Percentiles rank a stretch among this genome's conserved stretches.
Conservation (phyloP, 92 coral and sea anemone genomes). For the Parazoanthus darwini region DNA sequence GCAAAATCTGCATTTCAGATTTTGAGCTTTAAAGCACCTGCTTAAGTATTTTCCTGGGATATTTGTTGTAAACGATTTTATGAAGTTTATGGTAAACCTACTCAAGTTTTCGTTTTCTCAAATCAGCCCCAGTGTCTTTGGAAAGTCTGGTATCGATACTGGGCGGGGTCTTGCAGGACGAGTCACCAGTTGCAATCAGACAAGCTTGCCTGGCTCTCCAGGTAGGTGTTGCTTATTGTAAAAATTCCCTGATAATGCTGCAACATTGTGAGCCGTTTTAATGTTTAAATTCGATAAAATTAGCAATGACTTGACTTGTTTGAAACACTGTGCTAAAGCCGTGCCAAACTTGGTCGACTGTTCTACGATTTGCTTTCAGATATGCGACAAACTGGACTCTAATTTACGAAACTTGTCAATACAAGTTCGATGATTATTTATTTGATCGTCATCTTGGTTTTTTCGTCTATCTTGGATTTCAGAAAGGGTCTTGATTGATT, state of each 20-base stretch:
- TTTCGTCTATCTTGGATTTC: neutral
- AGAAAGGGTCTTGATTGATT: neutral
- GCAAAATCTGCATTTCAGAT: too few species aligned
- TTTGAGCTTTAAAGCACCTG: too few species aligned
- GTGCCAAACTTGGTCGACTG: too few species aligned
- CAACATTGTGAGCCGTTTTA: too few species aligned
- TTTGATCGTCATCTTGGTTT: neutral
- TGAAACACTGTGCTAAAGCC: too few species aligned
- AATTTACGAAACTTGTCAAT: neutral
- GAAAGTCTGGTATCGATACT: slow-evolving; percentile 75
- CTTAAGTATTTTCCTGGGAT: too few species aligned
- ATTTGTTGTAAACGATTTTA: neutral
- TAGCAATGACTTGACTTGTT: too few species aligned
- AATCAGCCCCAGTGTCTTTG: slow-evolving; percentile 67
- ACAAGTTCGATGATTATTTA: too few species aligned
- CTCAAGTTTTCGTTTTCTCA: neutral
- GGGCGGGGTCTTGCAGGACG: slow-evolving; percentile 78
- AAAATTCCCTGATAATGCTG: too few species aligned
- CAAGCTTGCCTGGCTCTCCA: slow-evolving; percentile 83
- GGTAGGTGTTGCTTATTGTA: slow-evolving; percentile 46
- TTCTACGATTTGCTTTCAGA: too few species aligned
- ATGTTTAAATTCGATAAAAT: too few species aligned
- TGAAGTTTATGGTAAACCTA: neutral
- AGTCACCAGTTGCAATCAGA: slow-evolving; percentile 86
- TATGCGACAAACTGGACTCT: neutral